phyloP scores from a whole-genome alignment of 2,797 vertebrate species.

The Phrynocephalus vlangalii region DNA sequence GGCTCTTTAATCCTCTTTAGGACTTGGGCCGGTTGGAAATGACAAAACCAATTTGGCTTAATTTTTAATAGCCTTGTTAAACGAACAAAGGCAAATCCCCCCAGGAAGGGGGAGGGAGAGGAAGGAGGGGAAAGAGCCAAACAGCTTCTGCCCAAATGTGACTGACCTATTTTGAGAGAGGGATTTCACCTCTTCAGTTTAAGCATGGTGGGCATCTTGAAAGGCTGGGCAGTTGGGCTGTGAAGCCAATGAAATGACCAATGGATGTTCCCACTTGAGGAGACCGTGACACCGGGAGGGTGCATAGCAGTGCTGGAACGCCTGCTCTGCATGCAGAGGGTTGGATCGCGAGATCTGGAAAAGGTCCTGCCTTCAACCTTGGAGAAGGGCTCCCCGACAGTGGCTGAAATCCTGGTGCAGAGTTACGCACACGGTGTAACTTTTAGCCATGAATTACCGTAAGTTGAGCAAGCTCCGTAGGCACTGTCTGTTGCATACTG shows the following conservation, averaged over 20 bases:
- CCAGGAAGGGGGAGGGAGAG: too few species aligned
- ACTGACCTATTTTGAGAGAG: neutral
- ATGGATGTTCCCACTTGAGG: neutral
- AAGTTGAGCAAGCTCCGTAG: too few species aligned
- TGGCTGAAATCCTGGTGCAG: too few species aligned
- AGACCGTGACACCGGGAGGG: neutral
- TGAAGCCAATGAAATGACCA: neutral
- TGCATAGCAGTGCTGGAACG: too few species aligned
- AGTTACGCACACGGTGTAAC: too few species aligned
- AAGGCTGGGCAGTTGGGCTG: neutral
- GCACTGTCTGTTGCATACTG: too few species aligned
- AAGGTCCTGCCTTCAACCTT: too few species aligned
- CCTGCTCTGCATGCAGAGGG: too few species aligned
- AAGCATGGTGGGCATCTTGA: neutral
- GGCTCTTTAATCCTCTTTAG: neutral
- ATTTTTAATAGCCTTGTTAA: conserved; percentile 12
- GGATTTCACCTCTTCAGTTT: too few species aligned
- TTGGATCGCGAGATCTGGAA: too few species aligned
- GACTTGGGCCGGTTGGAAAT: neutral
- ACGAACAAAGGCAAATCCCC: neutral
- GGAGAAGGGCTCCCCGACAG: too few species aligned
- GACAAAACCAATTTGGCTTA: conserved; percentile 4
- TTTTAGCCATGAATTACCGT: too few species aligned
- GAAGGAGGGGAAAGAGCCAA: neutral
- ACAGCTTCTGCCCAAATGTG: neutral